Percentiles rank a stretch among this genome's conserved stretches.
Evolutionary conservation across 2,797 vertebrate genomes (phyloP).

Genomic region (Bovichtus variegatus): DNA sequence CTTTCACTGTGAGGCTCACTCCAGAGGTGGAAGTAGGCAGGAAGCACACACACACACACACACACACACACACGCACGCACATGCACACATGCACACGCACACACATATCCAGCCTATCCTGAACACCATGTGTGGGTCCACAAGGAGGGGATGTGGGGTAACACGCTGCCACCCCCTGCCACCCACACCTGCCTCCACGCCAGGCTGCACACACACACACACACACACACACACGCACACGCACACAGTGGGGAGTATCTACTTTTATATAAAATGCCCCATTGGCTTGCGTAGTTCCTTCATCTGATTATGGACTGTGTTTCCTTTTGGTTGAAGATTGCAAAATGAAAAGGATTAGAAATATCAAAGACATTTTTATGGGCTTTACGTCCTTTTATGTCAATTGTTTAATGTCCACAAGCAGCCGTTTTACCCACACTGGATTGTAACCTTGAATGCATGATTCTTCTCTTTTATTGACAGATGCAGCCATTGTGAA

Average conservation of each 20-base stretch:
- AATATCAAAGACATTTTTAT: slow-evolving; percentile 11
- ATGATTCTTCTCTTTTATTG: not conserved
- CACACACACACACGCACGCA: slow-evolving; percentile 6
- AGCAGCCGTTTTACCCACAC: not conserved
- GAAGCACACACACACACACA: slow-evolving; percentile 1
- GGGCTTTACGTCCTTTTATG: not conserved
- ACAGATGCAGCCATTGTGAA: not conserved
- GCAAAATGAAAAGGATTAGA: slow-evolving; percentile 3
- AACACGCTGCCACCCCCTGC: slow-evolving; percentile 58
- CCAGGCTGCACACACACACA: slow-evolving; percentile 50
- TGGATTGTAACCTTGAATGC: not conserved
- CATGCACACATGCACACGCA: slow-evolving; percentile 13
- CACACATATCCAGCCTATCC: slow-evolving; percentile 1
- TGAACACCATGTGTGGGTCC: slow-evolving; percentile 32
- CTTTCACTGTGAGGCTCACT: slow-evolving; percentile 19
- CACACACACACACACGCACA: slow-evolving; percentile 20
- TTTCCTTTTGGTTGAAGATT: slow-evolving; percentile 3
- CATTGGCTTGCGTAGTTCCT: not conserved
- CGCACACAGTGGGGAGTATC: slow-evolving; percentile 20
- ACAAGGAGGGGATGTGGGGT: slow-evolving; percentile 64
- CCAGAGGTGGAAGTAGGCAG: slow-evolving; percentile 42
- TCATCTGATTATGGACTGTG: not conserved
- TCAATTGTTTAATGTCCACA: not conserved
- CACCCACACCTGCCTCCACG: slow-evolving; percentile 67
- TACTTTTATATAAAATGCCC: slow-evolving; percentile 19